Evolutionary conservation across 2,797 vertebrate species (phyloP).

Genomic region (Neosalanx taihuensis): DNA sequence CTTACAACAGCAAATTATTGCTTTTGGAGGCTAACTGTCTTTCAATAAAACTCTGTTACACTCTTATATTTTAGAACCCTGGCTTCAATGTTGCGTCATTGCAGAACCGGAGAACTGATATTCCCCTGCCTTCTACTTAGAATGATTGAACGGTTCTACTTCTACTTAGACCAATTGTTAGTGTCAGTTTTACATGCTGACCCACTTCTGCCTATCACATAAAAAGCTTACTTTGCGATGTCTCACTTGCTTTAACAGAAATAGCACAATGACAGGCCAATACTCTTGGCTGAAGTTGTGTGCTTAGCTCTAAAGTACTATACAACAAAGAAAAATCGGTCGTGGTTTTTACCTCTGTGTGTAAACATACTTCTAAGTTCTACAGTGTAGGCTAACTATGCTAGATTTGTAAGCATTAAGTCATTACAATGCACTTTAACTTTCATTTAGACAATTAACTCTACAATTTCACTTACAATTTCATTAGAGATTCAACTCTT

Average conservation of each 20-base stretch:
- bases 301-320: not conserved
- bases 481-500: not conserved
- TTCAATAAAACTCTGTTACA: too few species aligned
- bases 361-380: not conserved
- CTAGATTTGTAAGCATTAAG: not conserved
- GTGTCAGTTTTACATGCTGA: not conserved
- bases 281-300: too few species aligned
- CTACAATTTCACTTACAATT: not conserved
- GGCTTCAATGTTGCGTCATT: too few species aligned
- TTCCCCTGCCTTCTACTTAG: too few species aligned
- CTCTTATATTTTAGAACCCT: too few species aligned
- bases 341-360: not conserved
- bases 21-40: too few species aligned
- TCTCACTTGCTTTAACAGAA: conserved; percentile 1
- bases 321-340: not conserved
- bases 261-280: conserved; percentile 2
- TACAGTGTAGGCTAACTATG: not conserved
- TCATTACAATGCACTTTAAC: not conserved
- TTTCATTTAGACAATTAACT: not conserved
- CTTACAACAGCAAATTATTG: not conserved
- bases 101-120: too few species aligned
- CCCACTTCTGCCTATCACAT: conserved; percentile 4
- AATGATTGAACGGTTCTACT: too few species aligned
- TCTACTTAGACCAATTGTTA: too few species aligned
- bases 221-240: conserved; percentile 8